Evolutionary conservation across 2,113 vertebrate genomes (phyloP).

Genomic region (Nestor notabilis): DNA sequence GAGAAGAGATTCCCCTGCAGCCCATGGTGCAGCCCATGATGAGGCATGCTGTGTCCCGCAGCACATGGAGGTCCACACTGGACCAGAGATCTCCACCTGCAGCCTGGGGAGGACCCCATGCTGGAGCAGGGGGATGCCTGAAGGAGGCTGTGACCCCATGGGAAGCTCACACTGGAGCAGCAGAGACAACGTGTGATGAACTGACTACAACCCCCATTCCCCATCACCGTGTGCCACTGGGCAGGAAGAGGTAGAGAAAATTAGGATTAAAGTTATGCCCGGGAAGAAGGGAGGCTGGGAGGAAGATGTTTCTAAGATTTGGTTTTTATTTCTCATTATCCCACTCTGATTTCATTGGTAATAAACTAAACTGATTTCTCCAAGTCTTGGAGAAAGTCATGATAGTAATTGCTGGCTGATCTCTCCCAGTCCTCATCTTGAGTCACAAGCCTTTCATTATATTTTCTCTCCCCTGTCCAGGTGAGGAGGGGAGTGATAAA

Average conservation of each 20-base stretch:
- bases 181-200: neutral
- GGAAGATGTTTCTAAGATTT: neutral
- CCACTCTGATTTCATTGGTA: neutral
- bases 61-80: neutral
- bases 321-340: neutral
- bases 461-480: neutral
- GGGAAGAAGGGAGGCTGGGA: neutral
- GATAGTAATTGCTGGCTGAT: neutral
- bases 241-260: neutral
- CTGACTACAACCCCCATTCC: neutral
- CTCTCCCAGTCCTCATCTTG: neutral
- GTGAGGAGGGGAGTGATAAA: neutral
- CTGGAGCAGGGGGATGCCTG: neutral
- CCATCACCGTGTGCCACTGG: neutral
- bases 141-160: neutral
- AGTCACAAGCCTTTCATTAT: neutral
- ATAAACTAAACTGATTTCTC: neutral
- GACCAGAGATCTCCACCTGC: neutral
- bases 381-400: neutral
- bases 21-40: rapidly evolving
- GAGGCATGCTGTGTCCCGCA: neutral
- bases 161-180: neutral
- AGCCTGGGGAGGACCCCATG: neutral
- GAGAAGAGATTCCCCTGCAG: neutral
- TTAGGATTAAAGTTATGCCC: neutral